These are phyloP conservation scores for Brachionus angularis DNA, from an alignment of 1,140 invertebrate species.

Conservation along the genomic window DNA sequence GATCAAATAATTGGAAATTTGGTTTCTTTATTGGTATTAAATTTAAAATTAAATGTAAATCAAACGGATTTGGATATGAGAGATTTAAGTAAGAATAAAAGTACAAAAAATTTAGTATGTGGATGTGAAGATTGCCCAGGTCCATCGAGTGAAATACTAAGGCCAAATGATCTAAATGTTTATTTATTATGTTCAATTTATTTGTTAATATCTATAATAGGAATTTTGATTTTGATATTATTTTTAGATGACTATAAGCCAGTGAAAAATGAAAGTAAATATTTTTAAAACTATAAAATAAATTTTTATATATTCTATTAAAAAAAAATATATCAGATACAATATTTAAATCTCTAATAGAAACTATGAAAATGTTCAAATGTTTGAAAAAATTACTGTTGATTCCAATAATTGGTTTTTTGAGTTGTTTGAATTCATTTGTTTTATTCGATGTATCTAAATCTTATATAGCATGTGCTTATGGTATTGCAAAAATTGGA, in stretches of 20 bases:
- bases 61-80: no score
- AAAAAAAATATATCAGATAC: not conserved
- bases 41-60: not conserved
- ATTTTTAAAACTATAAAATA: no score
- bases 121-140: not conserved
- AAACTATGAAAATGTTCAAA: not conserved
- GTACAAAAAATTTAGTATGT: not conserved
- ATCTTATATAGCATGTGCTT: conserved; percentile 3
- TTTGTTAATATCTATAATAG: not conserved
- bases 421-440: not conserved
- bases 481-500: not conserved
- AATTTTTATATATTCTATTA: not conserved
- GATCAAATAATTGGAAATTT: conserved; percentile 1
- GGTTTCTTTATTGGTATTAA: not conserved
- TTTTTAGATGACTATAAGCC: not conserved
- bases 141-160: not conserved
- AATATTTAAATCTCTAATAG: not conserved
- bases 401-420: not conserved
- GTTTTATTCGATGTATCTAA: not conserved
- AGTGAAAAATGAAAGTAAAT: not conserved
- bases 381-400: not conserved
- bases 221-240: not conserved
- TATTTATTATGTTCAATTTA: not conserved
- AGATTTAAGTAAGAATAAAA: not conserved
- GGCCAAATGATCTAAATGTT: not conserved